Percentiles rank a stretch among this genome's conserved stretches.
These are phyloP conservation scores for Anabacerthia variegaticeps DNA, from an alignment of 2,797 vertebrate species.

Conservation along the genomic window DNA sequence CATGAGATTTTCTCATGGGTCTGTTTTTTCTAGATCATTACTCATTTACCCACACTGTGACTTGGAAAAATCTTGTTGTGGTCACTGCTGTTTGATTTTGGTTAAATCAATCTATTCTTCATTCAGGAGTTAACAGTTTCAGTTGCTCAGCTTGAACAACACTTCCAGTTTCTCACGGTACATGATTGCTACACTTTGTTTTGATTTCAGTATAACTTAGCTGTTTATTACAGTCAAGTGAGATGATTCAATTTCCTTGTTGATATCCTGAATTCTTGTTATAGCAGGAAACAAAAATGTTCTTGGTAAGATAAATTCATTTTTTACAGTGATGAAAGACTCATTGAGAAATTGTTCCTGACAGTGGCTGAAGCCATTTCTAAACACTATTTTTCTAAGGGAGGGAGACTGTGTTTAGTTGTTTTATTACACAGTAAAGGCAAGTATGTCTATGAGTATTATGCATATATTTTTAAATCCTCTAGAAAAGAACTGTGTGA, in stretches of 20 bases:
- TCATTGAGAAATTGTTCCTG: slow-evolving; percentile 66
- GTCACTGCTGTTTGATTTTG: not conserved
- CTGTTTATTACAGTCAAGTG: slow-evolving; percentile 18
- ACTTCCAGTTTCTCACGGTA: not conserved
- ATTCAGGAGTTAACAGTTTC: not conserved
- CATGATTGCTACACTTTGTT: not conserved
- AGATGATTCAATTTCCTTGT: slow-evolving; percentile 47
- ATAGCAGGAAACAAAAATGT: slow-evolving; percentile 65
- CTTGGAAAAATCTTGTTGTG: not conserved
- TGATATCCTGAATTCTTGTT: slow-evolving; percentile 54
- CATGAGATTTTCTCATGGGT: not conserved
- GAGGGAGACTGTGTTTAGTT: not conserved
- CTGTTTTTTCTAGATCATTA: not conserved
- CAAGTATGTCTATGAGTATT: not conserved
- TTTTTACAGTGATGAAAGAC: slow-evolving; percentile 58
- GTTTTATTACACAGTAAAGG: not conserved
- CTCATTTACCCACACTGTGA: fast-evolving
- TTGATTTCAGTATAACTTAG: slow-evolving; percentile 32
- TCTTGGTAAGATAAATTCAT: slow-evolving; percentile 43
- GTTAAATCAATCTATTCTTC: not conserved
- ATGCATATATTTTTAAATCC: not conserved
- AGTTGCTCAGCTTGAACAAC: not conserved
- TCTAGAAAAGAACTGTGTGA: not conserved
- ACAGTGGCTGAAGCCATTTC: slow-evolving; percentile 37
- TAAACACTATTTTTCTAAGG: slow-evolving; percentile 11